These are phyloP conservation scores for Oncorhynchus keta DNA, from an alignment of 2,113 vertebrate species.

Conservation along the genomic window DNA sequence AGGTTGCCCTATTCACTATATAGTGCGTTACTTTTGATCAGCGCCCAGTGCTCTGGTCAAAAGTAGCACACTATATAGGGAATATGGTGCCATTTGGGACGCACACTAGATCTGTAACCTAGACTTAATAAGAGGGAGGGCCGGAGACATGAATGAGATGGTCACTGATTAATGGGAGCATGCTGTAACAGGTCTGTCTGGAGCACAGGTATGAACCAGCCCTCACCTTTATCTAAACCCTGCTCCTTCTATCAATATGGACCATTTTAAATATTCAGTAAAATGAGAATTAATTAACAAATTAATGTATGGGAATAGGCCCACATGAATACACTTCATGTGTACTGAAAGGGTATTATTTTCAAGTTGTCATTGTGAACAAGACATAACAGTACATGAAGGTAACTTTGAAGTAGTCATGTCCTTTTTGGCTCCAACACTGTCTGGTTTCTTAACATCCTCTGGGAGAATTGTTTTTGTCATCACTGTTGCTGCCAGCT, in stretches of 20 bases:
- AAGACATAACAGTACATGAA: neutral
- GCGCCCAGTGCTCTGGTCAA: too few relatives aligned
- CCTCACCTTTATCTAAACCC: neutral
- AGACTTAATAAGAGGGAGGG: too few relatives aligned
- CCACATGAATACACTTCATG: neutral
- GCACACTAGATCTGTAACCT: too few relatives aligned
- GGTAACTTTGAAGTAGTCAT: neutral
- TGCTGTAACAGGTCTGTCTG: constrained; percentile 1
- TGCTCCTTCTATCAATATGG: neutral
- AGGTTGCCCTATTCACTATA: too few relatives aligned
- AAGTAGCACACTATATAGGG: too few relatives aligned
- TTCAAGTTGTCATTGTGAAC: neutral
- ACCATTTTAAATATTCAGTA: neutral
- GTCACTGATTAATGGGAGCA: neutral
- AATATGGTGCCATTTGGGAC: too few relatives aligned
- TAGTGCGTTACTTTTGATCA: too few relatives aligned
- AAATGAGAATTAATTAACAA: neutral
- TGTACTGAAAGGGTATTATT: neutral
- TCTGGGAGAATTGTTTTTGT: neutral
- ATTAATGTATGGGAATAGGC: neutral
- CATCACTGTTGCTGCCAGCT: neutral
- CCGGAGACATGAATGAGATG: neutral
- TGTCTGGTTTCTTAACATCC: neutral
- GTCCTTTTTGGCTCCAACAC: neutral
- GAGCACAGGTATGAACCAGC: neutral